Evolutionary conservation across 1,140 invertebrate species (phyloP).

Genomic region (Schlechtendalia chinensis): DNA sequence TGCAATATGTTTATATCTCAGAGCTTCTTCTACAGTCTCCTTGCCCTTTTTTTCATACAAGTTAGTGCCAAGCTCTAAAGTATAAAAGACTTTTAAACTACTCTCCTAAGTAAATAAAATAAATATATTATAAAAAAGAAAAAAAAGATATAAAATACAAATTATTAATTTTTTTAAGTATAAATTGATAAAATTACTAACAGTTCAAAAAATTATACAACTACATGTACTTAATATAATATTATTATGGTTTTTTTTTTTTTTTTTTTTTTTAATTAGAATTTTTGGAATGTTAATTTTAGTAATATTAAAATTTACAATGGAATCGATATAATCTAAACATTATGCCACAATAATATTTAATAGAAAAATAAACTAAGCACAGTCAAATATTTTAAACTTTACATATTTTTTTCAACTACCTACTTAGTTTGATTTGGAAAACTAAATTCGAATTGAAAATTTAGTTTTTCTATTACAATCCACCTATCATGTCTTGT

Average conservation of each 20-base stretch:
- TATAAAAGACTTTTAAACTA: conserved; percentile 47
- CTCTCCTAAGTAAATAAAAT: conserved; percentile 35
- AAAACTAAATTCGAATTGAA: conserved; percentile 41
- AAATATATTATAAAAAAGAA: conserved; percentile 42
- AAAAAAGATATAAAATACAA: conserved; percentile 49
- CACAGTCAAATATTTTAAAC: conserved; percentile 47
- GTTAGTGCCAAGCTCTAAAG: conserved; percentile 49
- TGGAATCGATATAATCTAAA: conserved; percentile 6
- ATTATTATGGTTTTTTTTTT: conserved; percentile 4
- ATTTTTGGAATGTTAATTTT: conserved; percentile 36
- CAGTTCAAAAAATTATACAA: conserved; percentile 39
- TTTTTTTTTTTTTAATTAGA: conserved; percentile 12
- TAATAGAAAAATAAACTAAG: conserved; percentile 49
- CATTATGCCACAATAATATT: conserved; percentile 33
- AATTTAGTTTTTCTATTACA: conserved; percentile 40
- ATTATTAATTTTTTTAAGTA: conserved; percentile 38
- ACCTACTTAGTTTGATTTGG: conserved; percentile 26
- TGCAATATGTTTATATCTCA: conserved; percentile 40
- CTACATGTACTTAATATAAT: conserved; percentile 31
- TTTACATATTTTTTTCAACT: conserved; percentile 25
- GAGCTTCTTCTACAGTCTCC: conserved; percentile 41
- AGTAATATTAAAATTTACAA: conserved; percentile 31
- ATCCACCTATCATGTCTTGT: conserved; percentile 23
- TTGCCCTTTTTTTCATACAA: conserved; percentile 45
- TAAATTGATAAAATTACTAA: conserved; percentile 47